Conservation (phyloP, 2,888 invertebrate species). For the Eudemis profundana region DNA sequence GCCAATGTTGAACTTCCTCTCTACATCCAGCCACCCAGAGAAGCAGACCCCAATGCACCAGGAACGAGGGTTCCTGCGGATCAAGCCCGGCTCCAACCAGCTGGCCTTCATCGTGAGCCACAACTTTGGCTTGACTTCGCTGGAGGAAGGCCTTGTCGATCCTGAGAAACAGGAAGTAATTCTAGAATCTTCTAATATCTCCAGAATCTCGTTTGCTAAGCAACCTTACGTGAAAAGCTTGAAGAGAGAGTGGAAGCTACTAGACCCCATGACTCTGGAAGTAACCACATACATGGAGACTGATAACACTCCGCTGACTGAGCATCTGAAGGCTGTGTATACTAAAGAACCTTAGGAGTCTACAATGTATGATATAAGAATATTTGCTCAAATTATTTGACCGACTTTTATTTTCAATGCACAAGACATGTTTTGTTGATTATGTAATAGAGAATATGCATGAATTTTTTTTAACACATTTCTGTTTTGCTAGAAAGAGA, state of each 20-base stretch:
- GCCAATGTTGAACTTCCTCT: constrained; percentile 85
- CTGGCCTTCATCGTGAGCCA: constrained; percentile 85
- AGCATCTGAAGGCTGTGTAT: constrained; percentile 84
- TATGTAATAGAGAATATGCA: too few relatives aligned
- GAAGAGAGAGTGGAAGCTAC: constrained; percentile 67
- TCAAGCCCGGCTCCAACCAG: constrained; percentile 82
- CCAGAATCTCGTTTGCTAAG: constrained; percentile 82
- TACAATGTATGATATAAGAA: too few relatives aligned
- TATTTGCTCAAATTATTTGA: not conserved
- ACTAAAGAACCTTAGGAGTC: constrained; percentile 57
- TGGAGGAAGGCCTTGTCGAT: constrained; percentile 85
- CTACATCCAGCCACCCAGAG: constrained; percentile 81
- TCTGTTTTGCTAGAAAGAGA: too few relatives aligned
- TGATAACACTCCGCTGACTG: constrained; percentile 77
- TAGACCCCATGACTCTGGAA: constrained; percentile 68
- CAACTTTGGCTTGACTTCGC: constrained; percentile 85
- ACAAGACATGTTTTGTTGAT: too few relatives aligned
- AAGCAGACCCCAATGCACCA: constrained; percentile 86
- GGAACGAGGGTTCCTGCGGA: constrained; percentile 86
- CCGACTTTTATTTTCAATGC: too few relatives aligned
- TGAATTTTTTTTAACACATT: too few relatives aligned
- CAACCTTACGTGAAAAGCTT: constrained; percentile 80
- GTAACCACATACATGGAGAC: constrained; percentile 84
- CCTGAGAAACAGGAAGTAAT: constrained; percentile 73
- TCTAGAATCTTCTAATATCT: constrained; percentile 76